Conservation (phyloP, 2,888 invertebrate species). For the Hirtodrosophila trivittata region DNA sequence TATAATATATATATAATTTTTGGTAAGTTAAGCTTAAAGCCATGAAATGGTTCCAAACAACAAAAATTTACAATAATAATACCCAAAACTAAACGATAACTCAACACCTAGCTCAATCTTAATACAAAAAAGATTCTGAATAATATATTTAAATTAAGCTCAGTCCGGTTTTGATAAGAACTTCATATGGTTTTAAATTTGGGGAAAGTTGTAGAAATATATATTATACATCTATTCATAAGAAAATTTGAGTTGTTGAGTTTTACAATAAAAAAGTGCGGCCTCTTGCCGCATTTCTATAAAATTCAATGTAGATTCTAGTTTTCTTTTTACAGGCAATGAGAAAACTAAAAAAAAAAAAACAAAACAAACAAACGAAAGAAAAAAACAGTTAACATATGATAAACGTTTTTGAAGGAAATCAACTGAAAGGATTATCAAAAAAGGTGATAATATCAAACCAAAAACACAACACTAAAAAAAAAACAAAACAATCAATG, state of each 20-base stretch:
- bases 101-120: slow-evolving; percentile 34
- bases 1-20: slow-evolving; percentile 41
- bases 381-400: slow-evolving; percentile 42
- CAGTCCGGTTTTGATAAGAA: no score
- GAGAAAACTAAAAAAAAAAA: slow-evolving; percentile 54
- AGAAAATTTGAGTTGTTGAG: slow-evolving; percentile 44
- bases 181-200: not conserved
- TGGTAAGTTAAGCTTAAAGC: slow-evolving; percentile 68
- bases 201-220: not conserved
- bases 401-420: slow-evolving; percentile 57
- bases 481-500: slow-evolving; percentile 31
- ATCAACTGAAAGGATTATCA: slow-evolving; percentile 51
- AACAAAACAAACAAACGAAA: slow-evolving; percentile 44
- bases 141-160: not conserved
- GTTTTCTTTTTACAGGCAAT: slow-evolving; percentile 72
- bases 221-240: not conserved
- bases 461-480: slow-evolving; percentile 37
- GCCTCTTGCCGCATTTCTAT: slow-evolving; percentile 56
- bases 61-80: slow-evolving; percentile 8
- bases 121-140: not conserved
- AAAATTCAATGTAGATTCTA: slow-evolving; percentile 65
- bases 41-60: slow-evolving; percentile 16
- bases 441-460: slow-evolving; percentile 63
- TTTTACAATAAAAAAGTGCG: slow-evolving; percentile 47
- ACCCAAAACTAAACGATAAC: slow-evolving; percentile 25